phyloP scores from a whole-genome alignment of 2,888 invertebrate genomes.

The Dynastes maya region DNA sequence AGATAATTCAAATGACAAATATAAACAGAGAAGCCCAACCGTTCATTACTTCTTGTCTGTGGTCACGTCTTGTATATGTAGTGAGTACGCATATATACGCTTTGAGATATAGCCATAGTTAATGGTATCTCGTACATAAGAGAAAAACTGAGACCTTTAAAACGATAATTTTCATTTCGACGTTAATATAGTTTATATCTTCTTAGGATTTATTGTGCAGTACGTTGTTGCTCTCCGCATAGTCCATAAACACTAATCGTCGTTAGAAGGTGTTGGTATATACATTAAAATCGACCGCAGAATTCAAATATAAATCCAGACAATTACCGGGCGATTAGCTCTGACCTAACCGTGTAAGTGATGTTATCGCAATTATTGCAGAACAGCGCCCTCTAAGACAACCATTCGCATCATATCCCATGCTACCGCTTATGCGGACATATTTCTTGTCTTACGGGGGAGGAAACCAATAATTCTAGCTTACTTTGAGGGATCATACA shows the following conservation, averaged over 20 bases:
- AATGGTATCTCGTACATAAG: neutral
- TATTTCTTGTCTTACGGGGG: constrained; percentile 31
- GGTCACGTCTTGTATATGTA: neutral
- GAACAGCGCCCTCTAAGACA: constrained; percentile 2
- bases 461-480: constrained; percentile 36
- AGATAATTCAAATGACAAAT: constrained; percentile 37
- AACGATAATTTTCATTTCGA: constrained; percentile 36
- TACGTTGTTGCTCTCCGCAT: constrained; percentile 15
- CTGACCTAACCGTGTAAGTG: constrained; percentile 18
- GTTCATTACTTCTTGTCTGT: neutral
- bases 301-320: constrained; percentile 26
- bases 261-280: constrained; percentile 19
- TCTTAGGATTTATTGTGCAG: constrained; percentile 8
- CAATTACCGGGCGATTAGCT: constrained; percentile 36
- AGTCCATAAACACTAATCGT: neutral
- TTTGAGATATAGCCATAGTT: constrained; percentile 5
- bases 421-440: neutral
- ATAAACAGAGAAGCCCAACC: neutral
- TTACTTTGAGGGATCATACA: neutral
- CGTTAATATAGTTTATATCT: constrained; percentile 21
- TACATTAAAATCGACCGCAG: constrained; percentile 26
- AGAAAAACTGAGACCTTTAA: constrained; percentile 26
- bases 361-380: constrained; percentile 33
- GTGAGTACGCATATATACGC: neutral
- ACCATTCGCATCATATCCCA: neutral